Evolutionary conservation across 2,888 invertebrate genomes (phyloP).

Genomic region (Desoria tigrina): DNA sequence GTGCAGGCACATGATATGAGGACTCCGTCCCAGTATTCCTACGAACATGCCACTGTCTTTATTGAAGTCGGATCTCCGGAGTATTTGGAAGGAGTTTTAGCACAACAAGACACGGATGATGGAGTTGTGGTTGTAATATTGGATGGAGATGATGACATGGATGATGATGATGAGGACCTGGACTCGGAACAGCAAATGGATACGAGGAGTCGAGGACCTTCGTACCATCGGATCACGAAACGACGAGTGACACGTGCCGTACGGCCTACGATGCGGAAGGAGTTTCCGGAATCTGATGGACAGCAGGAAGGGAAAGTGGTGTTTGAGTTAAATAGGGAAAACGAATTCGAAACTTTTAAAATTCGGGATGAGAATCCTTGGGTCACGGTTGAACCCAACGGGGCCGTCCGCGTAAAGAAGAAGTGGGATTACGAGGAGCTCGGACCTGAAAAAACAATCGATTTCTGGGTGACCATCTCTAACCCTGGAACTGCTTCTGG

Average conservation of each 20-base stretch:
- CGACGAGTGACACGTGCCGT: slow-evolving; percentile 83
- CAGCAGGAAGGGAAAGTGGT: slow-evolving; percentile 83
- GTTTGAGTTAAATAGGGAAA: slow-evolving; percentile 87
- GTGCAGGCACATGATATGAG: slow-evolving; percentile 82
- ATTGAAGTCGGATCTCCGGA: slow-evolving; percentile 66
- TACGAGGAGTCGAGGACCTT: slow-evolving; percentile 32
- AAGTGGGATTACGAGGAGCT: slow-evolving; percentile 96
- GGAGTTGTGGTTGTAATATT: slow-evolving; percentile 49
- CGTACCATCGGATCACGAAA: slow-evolving; percentile 41
- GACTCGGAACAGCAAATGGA: slow-evolving; percentile 22
- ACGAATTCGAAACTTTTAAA: slow-evolving; percentile 87
- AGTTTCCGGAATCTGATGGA: slow-evolving; percentile 88
- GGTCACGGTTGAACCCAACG: slow-evolving; percentile 89
- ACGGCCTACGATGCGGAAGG: slow-evolving; percentile 89
- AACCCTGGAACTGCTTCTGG: slow-evolving; percentile 80
- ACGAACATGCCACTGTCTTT: slow-evolving; percentile 72
- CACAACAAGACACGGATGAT: slow-evolving; percentile 58
- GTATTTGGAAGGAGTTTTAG: slow-evolving; percentile 56
- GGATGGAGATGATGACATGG: slow-evolving; percentile 58
- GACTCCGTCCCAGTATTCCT: slow-evolving; percentile 70
- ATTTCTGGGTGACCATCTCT: slow-evolving; percentile 93
- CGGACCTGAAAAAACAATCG: slow-evolving; percentile 90
- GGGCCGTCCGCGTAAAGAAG: slow-evolving; percentile 88
- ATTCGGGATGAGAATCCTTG: slow-evolving; percentile 91
- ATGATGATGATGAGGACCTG: slow-evolving; percentile 44